Percentiles rank a stretch among this genome's conserved stretches.
These are phyloP conservation scores for Antheraea pernyi DNA, from an alignment of 1,140 invertebrate genomes.

Conservation along the genomic window DNA sequence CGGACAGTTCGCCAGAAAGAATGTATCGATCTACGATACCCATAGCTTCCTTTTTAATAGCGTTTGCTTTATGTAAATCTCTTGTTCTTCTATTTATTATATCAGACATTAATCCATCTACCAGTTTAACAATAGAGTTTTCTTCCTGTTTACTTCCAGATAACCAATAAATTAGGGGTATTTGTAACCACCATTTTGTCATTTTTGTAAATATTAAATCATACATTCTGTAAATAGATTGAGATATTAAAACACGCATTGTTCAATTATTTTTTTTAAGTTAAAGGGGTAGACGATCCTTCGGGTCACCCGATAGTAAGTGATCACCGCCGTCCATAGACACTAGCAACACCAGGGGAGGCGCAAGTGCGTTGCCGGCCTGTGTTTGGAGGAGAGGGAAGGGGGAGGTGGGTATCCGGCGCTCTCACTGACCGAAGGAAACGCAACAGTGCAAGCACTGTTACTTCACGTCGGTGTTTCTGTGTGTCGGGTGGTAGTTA, in stretches of 20 bases:
- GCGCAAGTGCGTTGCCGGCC: no score
- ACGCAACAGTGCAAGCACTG: no score
- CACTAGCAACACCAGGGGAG: no score
- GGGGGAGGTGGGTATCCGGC: no score
- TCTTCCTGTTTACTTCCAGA: conserved; percentile 31
- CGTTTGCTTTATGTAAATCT: conserved; percentile 19
- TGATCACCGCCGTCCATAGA: no score
- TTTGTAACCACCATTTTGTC: conserved; percentile 59
- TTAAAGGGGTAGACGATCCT: no score
- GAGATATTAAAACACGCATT: background rate
- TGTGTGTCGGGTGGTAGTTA: no score
- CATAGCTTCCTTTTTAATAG: conserved; percentile 28
- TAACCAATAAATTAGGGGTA: conserved; percentile 48
- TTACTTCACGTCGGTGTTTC: no score
- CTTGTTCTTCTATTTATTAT: conserved; percentile 41
- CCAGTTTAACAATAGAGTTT: conserved; percentile 27
- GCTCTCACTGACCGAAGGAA: no score
- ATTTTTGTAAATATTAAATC: conserved; percentile 50
- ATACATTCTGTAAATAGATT: conserved; percentile 40
- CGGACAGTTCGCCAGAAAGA: conserved; percentile 34
- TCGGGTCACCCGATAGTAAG: no score
- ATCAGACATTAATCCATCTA: conserved; percentile 41
- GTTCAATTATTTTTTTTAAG: no score
- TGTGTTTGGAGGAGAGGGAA: no score
- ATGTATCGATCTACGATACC: conserved; percentile 53